Base-by-base conservation (phyloP, 2,797 vertebrate species). In the Distichodus sexfasciatus region DNA sequence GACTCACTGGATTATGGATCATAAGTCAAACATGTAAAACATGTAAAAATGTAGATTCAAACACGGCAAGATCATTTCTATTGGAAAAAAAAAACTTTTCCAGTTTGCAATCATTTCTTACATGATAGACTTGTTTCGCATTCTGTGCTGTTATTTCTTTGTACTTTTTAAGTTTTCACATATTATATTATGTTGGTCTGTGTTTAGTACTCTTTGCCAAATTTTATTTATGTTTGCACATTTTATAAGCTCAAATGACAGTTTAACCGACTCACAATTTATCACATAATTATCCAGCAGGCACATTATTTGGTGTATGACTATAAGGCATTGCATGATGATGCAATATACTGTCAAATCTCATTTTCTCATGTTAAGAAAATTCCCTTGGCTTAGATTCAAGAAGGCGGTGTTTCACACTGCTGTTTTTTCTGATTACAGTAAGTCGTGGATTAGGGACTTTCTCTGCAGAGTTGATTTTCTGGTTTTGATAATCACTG, bases 371-470 rank as follows among this genome's bases (percentile, higher is more conserved):
- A 26, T 11, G 29, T 10, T 40, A 41, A 51, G n/a, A 28, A 58
- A 28, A 1, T 58, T 19, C 21, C 65, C 2, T 0, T 15, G 24
- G 50, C 3, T 17, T 4, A 3, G 19, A 6, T 40, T 14, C 8
- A 14, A 26, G 19, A 21, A 46, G 51, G 60, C 9, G 15, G 69
- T 19, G 1, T 4, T 58, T 57, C 10, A 23, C n/a, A 51, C 21
- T 3, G 4, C 4, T 5, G 0, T 8, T 29, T 23, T n/a, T 12
- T 28, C 2, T 8, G 11, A 9, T 72, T 72, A 65, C 69, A 46
- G 69, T 59, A 72, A 72, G 3, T 10, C 6, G n/a, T 51, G 2
- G 9, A 31, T 58, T n/a, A 51, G 70, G 62, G 54, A 66, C 54
- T 66, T 72, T 72, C 61, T 41, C 69, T 50, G 2, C 15, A 58